Evolutionary conservation across 1,140 invertebrate species (phyloP).

Genomic region (Rhopalosiphum padi): DNA sequence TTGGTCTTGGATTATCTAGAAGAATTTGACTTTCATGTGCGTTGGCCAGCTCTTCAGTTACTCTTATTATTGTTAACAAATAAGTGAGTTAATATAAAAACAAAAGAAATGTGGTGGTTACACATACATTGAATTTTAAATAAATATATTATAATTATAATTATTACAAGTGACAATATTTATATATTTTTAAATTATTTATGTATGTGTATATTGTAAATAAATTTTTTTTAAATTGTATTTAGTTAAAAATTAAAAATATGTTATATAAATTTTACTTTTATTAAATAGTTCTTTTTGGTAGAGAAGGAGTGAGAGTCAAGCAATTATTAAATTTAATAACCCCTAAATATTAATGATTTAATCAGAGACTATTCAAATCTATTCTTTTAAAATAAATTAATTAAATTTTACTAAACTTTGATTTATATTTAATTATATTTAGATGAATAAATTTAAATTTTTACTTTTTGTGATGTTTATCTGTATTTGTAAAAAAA

Average conservation of each 20-base stretch:
- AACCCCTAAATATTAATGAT: not conserved
- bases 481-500: not conserved
- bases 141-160: not conserved
- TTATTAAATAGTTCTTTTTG: not conserved
- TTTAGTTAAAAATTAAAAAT: not conserved
- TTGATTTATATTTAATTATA: not conserved
- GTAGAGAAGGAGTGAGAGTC: not conserved
- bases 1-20: slow-evolving; percentile 88
- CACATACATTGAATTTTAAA: not conserved
- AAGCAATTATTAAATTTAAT: not conserved
- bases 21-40: slow-evolving; percentile 92
- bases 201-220: not conserved
- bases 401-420: not conserved
- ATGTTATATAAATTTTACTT: not conserved
- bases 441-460: not conserved
- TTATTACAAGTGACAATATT: not conserved
- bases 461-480: not conserved
- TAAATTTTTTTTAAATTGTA: not conserved
- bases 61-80: slow-evolving; percentile 82
- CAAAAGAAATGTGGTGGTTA: not conserved
- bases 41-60: slow-evolving; percentile 86
- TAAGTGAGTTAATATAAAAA: slow-evolving; percentile 62
- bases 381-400: not conserved
- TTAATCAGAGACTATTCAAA: not conserved
- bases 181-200: not conserved